Percentiles rank a stretch among this genome's conserved stretches.
These are phyloP conservation scores for Hyla sarda DNA, from an alignment of 2,113 vertebrate species.

Conservation along the genomic window DNA sequence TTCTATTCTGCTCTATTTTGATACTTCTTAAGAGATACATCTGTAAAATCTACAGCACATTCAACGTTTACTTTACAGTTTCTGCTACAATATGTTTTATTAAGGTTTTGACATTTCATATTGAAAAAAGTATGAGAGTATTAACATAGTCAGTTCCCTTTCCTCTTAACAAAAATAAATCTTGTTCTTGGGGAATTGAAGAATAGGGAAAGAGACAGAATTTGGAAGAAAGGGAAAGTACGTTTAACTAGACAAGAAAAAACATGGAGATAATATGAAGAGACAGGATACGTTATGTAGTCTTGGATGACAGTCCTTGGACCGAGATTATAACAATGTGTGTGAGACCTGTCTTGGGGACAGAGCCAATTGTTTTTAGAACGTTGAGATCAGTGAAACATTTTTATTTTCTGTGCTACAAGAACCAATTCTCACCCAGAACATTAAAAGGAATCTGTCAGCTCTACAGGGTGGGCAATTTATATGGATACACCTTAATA, in stretches of 20 bases:
- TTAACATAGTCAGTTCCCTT: background rate
- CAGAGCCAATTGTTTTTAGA: background rate
- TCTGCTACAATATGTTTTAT: background rate
- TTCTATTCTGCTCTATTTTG: background rate
- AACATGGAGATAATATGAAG: background rate
- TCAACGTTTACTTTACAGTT: background rate
- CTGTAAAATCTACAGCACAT: background rate
- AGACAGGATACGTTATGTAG: background rate
- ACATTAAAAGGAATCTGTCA: too few relatives aligned
- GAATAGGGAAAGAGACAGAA: background rate
- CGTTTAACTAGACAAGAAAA: background rate
- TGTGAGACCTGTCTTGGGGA: background rate
- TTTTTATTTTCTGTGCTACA: too few relatives aligned
- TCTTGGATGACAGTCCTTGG: background rate
- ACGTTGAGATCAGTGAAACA: too few relatives aligned
- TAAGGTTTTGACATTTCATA: constrained; percentile 15
- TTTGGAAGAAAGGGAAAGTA: background rate
- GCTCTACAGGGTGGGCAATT: too few relatives aligned
- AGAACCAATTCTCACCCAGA: too few relatives aligned
- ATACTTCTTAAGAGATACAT: background rate
- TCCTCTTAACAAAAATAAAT: background rate
- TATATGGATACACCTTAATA: too few relatives aligned
- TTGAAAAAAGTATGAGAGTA: background rate
- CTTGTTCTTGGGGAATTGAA: constrained; percentile 12
- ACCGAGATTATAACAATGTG: background rate